Conservation (phyloP, 2,888 invertebrate genomes). For the Eristalis arbustorum region DNA sequence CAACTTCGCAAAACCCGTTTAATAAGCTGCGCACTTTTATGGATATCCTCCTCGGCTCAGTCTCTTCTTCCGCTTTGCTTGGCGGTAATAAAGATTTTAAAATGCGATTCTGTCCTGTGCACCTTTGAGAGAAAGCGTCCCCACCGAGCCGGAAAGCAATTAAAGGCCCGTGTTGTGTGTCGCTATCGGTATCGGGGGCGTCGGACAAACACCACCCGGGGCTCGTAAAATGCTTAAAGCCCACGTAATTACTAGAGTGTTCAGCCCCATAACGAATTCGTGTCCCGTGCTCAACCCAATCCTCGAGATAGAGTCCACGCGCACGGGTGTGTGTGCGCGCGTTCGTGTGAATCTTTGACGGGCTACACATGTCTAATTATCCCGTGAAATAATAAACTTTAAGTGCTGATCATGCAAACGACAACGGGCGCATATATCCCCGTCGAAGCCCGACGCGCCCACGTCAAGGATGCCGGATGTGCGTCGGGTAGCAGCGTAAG, state of each 20-base stretch:
- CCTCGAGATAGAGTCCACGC: background rate
- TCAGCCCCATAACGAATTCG: slow-evolving; percentile 49
- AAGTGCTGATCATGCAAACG: slow-evolving; percentile 67
- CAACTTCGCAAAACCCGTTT: background rate
- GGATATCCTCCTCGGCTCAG: slow-evolving; percentile 17
- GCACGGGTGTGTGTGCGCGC: background rate
- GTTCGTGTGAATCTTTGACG: background rate
- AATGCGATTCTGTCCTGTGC: slow-evolving; percentile 21
- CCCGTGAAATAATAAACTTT: slow-evolving; percentile 66
- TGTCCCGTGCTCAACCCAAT: slow-evolving; percentile 29
- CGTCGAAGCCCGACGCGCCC: background rate
- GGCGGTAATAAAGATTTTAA: slow-evolving; percentile 35
- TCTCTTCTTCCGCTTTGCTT: slow-evolving; percentile 15
- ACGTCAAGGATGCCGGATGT: background rate
- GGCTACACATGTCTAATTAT: slow-evolving; percentile 60
- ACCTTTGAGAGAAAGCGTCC: background rate
- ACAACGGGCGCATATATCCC: slow-evolving; percentile 27
- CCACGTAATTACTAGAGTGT: slow-evolving; percentile 58
- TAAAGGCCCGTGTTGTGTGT: slow-evolving; percentile 17
- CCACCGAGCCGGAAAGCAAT: slow-evolving; percentile 28
- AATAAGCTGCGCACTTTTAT: slow-evolving; percentile 16
- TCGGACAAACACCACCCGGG: slow-evolving; percentile 22
- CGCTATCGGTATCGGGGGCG: slow-evolving; percentile 9
- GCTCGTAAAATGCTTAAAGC: slow-evolving; percentile 53
- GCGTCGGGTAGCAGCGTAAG: background rate